Evolutionary conservation across 2,113 vertebrate species (phyloP), one percentile per base, ranked within the genome.

Genomic region (Nerophis ophidion): DNA sequence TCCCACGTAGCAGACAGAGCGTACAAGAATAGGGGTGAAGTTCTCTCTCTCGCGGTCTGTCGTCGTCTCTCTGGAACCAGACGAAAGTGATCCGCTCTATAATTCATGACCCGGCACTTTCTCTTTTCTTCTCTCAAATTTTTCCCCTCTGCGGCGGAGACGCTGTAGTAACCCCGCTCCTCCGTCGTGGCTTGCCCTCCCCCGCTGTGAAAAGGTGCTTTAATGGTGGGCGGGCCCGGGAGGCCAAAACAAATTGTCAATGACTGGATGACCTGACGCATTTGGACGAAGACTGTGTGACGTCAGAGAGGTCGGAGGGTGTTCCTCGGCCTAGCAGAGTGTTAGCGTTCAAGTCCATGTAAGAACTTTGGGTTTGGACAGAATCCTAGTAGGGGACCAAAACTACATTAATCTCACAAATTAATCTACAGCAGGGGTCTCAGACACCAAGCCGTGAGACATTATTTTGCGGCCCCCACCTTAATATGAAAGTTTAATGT

Each of bases 21-120:
- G 86, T 87, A 90, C 87, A 92, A 93, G 92, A 94, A 93, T 91
- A 91, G 90, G 92, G 91, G 91, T 74, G 82, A 80, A 83, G 84
- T 81, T 80, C 72, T 70, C 65, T 72, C 77, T 80, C 74, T 91
- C 84, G 89, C 87, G 81, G 90, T 91, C 77, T 71, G 53, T 68
- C 72, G 67, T 68, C 36, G 77, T 70, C 76, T 79, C 72, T 47
- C 52, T 63, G 75, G 82, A 82, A 72, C 84, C 86, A 91, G 90
- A 92, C 90, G 89, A 93, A 95, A 90, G 88, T 83, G 89, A 92
- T 91, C 92, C 81, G 81, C 89, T 96, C 91, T 93, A 91, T 96
- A 96, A 98, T 96, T 97, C 93, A 98, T 93, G 90, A 89, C 85
- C 82, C 88, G 91, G 84, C 87, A 44, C 91, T 90, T 92, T 91